These are phyloP conservation scores for Polypedilum vanderplanki DNA, from an alignment of 1,140 invertebrate genomes.

Conservation along the genomic window DNA sequence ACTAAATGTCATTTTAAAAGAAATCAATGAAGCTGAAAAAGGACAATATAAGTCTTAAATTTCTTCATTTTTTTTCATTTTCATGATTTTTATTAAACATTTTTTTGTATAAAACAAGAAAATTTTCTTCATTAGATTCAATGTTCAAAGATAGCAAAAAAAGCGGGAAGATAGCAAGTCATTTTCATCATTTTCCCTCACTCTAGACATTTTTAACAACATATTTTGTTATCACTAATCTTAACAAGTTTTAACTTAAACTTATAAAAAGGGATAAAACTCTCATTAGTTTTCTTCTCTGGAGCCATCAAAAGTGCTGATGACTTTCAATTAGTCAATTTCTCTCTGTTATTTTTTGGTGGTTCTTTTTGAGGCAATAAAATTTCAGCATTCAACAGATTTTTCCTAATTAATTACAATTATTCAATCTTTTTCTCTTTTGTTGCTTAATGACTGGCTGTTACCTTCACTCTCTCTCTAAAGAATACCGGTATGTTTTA, in stretches of 20 bases:
- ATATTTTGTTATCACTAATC: background rate
- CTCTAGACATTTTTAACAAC: background rate
- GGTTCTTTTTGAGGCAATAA: background rate
- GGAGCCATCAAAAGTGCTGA: background rate
- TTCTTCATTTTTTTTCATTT: too few relatives aligned
- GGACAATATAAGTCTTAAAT: too few relatives aligned
- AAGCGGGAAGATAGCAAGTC: background rate
- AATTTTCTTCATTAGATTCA: too few relatives aligned
- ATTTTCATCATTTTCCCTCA: background rate
- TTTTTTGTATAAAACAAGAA: too few relatives aligned
- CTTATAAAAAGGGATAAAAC: background rate
- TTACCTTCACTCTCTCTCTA: too few relatives aligned
- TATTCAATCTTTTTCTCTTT: too few relatives aligned
- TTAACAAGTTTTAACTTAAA: background rate
- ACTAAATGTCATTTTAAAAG: too few relatives aligned
- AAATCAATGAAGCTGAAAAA: too few relatives aligned
- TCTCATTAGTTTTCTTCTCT: background rate
- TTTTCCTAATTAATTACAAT: background rate
- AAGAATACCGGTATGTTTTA: too few relatives aligned
- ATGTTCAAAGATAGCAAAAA: too few relatives aligned
- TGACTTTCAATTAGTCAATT: slow-evolving; percentile 18
- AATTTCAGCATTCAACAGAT: slow-evolving; percentile 12
- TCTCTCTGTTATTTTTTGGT: background rate
- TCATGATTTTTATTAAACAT: too few relatives aligned
- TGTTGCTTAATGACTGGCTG: too few relatives aligned